phyloP scores from a whole-genome alignment of 2,113 vertebrate genomes.

The Procapra przewalskii region DNA sequence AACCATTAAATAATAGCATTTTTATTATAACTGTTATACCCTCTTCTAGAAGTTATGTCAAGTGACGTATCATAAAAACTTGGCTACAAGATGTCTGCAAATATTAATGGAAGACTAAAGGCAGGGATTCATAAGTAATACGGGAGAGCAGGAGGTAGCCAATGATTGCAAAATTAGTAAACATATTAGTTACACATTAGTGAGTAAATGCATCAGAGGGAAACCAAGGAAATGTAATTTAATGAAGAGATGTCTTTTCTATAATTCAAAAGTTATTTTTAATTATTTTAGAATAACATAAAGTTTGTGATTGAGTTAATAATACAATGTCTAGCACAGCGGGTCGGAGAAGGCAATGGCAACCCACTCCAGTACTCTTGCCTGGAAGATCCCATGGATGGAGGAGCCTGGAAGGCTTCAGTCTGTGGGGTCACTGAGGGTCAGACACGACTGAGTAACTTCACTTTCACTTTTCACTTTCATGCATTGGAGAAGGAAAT shows the following conservation, averaged over 20 bases:
- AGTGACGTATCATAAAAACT: background rate
- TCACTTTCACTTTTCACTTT: too few relatives aligned
- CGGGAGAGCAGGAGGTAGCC: background rate
- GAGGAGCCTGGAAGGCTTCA: too few relatives aligned
- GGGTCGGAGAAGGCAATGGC: too few relatives aligned
- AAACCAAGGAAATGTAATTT: background rate
- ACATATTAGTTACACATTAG: background rate
- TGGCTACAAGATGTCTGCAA: background rate
- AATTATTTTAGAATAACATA: background rate
- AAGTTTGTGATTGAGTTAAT: background rate
- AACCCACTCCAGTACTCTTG: too few relatives aligned
- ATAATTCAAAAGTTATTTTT: conserved; percentile 23
- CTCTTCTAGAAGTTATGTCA: background rate
- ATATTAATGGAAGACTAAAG: background rate
- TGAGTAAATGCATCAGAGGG: background rate
- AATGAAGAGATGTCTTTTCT: background rate
- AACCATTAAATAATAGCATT: background rate
- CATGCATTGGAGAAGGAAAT: too few relatives aligned
- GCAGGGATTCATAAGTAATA: background rate
- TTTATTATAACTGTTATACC: background rate
- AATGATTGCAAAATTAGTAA: background rate
- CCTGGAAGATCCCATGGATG: too few relatives aligned
- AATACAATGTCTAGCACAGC: background rate
- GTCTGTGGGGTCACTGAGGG: too few relatives aligned
- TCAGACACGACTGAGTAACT: too few relatives aligned